Percentiles rank a stretch among this genome's conserved stretches.
These are phyloP conservation scores for Tetrapedia diversipes DNA, from an alignment of 2,888 invertebrate species.

Conservation along the genomic window DNA sequence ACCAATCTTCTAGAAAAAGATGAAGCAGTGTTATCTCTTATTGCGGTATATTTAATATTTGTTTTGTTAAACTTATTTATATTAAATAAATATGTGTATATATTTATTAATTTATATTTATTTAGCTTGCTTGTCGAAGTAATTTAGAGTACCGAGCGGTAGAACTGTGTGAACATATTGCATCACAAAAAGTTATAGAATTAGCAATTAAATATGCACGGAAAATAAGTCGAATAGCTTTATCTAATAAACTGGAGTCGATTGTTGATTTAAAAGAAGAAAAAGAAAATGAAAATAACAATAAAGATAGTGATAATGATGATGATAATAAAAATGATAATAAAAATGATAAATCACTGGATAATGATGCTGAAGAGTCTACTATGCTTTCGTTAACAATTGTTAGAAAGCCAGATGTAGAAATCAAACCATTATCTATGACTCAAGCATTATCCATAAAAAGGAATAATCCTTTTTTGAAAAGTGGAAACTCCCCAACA, in stretches of 20 bases:
- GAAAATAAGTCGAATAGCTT: constrained; percentile 89
- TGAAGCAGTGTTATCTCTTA: constrained; percentile 93
- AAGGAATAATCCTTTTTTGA: constrained; percentile 83
- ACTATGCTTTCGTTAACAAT: constrained; percentile 64
- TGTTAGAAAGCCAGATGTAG: constrained; percentile 69
- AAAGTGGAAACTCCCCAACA: constrained; percentile 77
- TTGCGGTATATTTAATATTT: constrained; percentile 88
- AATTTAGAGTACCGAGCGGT: constrained; percentile 93
- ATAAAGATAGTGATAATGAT: constrained; percentile 69
- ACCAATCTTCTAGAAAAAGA: constrained; percentile 86
- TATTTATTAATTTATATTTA: constrained; percentile 18
- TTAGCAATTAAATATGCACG: constrained; percentile 95
- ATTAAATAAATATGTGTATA: constrained; percentile 16
- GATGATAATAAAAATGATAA: constrained; percentile 65
- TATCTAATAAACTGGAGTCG: constrained; percentile 89
- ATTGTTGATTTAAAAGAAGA: constrained; percentile 76
- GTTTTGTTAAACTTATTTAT: constrained; percentile 1
- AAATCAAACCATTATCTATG: constrained; percentile 77
- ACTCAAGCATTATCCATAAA: constrained; percentile 63
- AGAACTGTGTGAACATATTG: constrained; percentile 93
- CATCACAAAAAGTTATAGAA: constrained; percentile 90
- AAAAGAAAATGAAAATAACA: constrained; percentile 71
- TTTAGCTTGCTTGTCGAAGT: constrained; percentile 91
- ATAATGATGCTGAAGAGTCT: constrained; percentile 63
- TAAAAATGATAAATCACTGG: constrained; percentile 61